Evolutionary conservation across 2,797 vertebrate genomes (phyloP).

Genomic region (Hybognathus amarus): DNA sequence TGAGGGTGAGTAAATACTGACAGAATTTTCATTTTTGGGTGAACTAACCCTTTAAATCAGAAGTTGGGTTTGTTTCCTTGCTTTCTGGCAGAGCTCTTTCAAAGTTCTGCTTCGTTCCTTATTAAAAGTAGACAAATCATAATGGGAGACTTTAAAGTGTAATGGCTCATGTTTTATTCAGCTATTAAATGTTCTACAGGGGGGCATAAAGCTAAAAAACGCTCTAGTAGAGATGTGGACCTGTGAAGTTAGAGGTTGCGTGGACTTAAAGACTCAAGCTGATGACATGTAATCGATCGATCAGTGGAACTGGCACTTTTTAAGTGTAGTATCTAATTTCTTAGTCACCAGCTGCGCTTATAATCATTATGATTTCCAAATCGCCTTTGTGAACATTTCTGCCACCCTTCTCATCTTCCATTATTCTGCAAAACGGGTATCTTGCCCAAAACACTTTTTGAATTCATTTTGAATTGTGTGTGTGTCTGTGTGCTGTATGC

Average conservation of each 20-base stretch:
- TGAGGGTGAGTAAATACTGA: too few relatives aligned
- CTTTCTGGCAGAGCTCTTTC: constrained; percentile 1
- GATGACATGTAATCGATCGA: constrained; percentile 32
- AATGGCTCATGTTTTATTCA: constrained; percentile 46
- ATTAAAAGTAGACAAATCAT: constrained; percentile 39
- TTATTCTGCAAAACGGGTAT: neutral
- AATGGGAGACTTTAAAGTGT: constrained; percentile 39
- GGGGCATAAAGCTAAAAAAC: constrained; percentile 6
- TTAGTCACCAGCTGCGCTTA: neutral
- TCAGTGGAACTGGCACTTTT: constrained; percentile 11
- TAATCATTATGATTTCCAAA: neutral
- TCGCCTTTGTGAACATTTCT: neutral
- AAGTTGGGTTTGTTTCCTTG: constrained; percentile 12
- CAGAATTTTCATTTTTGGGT: too few relatives aligned
- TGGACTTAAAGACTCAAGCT: constrained; percentile 8
- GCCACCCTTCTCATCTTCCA: neutral
- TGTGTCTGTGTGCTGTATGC: neutral
- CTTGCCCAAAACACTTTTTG: neutral
- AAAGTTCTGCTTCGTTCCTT: constrained; percentile 33
- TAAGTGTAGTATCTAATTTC: constrained; percentile 7
- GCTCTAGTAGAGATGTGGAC: constrained; percentile 16
- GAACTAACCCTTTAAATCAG: too few relatives aligned
- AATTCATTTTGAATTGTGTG: constrained; percentile 8
- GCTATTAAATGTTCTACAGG: constrained; percentile 13
- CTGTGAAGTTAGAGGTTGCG: constrained; percentile 1